Conservation (phyloP, 2,797 vertebrate genomes). For the Merluccius polli region DNA sequence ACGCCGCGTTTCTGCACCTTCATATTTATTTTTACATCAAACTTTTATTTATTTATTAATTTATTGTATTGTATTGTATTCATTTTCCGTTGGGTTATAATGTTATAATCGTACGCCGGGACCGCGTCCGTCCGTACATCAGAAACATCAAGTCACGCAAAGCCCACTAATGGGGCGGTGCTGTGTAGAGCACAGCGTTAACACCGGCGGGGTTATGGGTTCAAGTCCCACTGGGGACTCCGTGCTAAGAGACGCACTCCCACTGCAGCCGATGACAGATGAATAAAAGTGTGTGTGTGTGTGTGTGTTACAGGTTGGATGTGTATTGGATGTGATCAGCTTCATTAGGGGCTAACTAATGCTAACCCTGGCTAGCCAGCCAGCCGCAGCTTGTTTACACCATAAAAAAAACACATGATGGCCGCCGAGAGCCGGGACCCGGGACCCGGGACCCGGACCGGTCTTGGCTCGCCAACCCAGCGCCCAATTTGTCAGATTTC, state of each 20-base stretch:
- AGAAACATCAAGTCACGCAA: background rate
- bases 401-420: too few relatives aligned
- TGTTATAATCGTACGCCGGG: background rate
- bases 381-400: too few relatives aligned
- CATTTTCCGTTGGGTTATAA: background rate
- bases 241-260: background rate
- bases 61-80: background rate
- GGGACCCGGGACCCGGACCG: background rate
- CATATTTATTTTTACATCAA: background rate
- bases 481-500: constrained; percentile 15
- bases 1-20: too few relatives aligned
- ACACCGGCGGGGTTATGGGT: background rate
- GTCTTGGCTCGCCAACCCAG: background rate
- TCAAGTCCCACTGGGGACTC: background rate
- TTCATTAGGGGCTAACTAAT: too few relatives aligned
- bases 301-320: background rate
- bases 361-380: too few relatives aligned
- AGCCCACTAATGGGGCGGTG: background rate
- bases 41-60: background rate
- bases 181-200: background rate
- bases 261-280: background rate
- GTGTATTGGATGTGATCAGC: background rate
- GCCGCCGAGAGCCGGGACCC: constrained; percentile 15
- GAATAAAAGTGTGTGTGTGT: background rate
- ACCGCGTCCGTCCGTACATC: background rate